Base-by-base conservation (phyloP, 2,888 invertebrate species). In the Chymomyza amoena region DNA sequence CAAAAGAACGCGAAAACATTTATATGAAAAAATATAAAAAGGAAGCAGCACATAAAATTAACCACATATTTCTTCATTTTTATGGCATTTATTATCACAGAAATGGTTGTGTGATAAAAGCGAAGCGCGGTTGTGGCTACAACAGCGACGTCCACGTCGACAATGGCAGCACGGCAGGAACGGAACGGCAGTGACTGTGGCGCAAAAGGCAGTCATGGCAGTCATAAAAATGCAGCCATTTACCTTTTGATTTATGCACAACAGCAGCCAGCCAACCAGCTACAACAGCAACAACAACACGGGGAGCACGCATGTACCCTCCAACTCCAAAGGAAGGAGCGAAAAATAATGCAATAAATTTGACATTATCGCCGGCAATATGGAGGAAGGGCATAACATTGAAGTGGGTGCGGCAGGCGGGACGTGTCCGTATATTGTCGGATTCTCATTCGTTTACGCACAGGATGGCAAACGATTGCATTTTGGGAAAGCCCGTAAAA, bases 21-120 rank as follows among this genome's bases (percentile, higher is more conserved):
- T 87, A 82, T 75, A 70, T 73, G 77, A 75, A 72, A 76, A 75
- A 72, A 76, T 77, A 78, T 78, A 85, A 83, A 83, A 87, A 86
- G 87, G 80, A 84, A 79, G 80, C 79, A 84, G 85, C 87, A 89
- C 89, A 89, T 88, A 88, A 89, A 89, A 89, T 89, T 89, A 88
- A 89, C 89, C 88, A 89, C 89, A 89, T 88, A 88, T 88, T 89
- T 89, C 88, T 89, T 89, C 89, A 89, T 89, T 88, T 86, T 88
- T 89, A 89, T 88, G 89, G 89, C 90, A 88, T 89, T 88, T 89
- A 89, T 88, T 88, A 89, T 88, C 89, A 84, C 86, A 84, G 86
- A 81, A 80, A 88, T 84, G 87, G 87, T 88, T 88, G 88, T 88
- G 85, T 85, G 89, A 85, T 85, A 85, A 85, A 85, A 87, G 89